Evolutionary conservation across 2,797 vertebrate genomes (phyloP).

Genomic region (Distichodus sexfasciatus): DNA sequence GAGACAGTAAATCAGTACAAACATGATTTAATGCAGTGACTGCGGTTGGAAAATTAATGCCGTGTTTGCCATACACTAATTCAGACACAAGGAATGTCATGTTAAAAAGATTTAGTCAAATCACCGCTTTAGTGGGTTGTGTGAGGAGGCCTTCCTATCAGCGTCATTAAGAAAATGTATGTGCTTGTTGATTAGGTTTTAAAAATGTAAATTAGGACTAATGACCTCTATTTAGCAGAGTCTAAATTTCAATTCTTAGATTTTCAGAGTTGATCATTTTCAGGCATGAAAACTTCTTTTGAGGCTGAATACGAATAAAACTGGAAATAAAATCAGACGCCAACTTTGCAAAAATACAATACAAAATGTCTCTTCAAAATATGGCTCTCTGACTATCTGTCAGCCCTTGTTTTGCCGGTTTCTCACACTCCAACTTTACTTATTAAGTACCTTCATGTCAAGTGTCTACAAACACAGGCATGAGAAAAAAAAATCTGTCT

Average conservation of each 20-base stretch:
- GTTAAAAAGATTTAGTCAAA: neutral
- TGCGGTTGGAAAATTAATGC: neutral
- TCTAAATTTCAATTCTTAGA: too few relatives aligned
- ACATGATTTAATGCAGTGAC: neutral
- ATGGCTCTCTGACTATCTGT: neutral
- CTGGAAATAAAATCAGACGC: too few relatives aligned
- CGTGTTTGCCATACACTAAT: neutral
- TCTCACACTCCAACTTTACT: neutral
- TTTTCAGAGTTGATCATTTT: too few relatives aligned
- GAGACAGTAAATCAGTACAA: neutral
- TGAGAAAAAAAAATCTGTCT: too few relatives aligned
- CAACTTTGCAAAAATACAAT: too few relatives aligned
- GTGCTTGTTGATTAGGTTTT: too few relatives aligned
- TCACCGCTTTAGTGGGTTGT: neutral
- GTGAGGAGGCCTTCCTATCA: too few relatives aligned
- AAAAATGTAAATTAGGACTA: too few relatives aligned
- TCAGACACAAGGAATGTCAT: neutral
- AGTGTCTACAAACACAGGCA: neutral
- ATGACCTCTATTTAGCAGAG: too few relatives aligned
- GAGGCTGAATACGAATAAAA: too few relatives aligned
- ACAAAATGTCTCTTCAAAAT: neutral
- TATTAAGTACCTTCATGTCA: neutral
- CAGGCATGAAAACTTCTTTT: too few relatives aligned
- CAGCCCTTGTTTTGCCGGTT: neutral
- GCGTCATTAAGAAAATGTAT: too few relatives aligned